Base-by-base conservation (phyloP, 2,888 invertebrate genomes). In the Aspidiotus destructor region DNA sequence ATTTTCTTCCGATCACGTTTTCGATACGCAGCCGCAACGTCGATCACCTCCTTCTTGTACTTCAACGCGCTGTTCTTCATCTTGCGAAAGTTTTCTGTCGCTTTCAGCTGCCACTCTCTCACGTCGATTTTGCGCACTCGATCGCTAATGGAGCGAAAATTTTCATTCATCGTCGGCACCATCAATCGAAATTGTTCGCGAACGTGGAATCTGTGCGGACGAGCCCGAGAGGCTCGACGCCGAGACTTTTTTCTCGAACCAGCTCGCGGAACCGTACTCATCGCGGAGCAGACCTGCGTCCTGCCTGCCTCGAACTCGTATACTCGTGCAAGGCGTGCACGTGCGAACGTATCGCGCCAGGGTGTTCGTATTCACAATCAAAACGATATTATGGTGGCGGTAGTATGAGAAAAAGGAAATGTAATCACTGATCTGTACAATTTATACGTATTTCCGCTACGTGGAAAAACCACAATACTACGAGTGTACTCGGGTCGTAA, bases 341-440 rank as follows among this genome's bases (percentile, higher is more conserved):
- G 48, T 48, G 48, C 48, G n/a, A 48, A 48, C n/a, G 48, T 28
- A 28, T 28, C 28, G 28, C 28, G 28, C 28, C 28, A 28, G 28
- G 28, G 28, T 28, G 28, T 28, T 28, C 48, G 48, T 48, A 13
- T 48, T 13, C 10, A 48, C 10, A 48, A 48, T 48, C 48, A 48
- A 48, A 48, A 48, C 48, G 28, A 28, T 28, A 28, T 28, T 28
- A 28, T 28, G 28, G 28, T 28, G 28, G 28, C 28, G 28, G 28
- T 5, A 28, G 28, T 28, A 28, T 28, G 28, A 28, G 28, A 48
- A 48, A 44, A n/a, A 48, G 48, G 48, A 48, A 48, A 48, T 48
- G 48, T 48, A 48, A 48, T 48, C 48, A 13, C 48, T 48, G 48
- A 48, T 48, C 48, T n/a, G 48, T 48, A 48, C 48, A 48, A 48